Conservation (phyloP, 2,888 invertebrate species). For the Aphrophora alni region DNA sequence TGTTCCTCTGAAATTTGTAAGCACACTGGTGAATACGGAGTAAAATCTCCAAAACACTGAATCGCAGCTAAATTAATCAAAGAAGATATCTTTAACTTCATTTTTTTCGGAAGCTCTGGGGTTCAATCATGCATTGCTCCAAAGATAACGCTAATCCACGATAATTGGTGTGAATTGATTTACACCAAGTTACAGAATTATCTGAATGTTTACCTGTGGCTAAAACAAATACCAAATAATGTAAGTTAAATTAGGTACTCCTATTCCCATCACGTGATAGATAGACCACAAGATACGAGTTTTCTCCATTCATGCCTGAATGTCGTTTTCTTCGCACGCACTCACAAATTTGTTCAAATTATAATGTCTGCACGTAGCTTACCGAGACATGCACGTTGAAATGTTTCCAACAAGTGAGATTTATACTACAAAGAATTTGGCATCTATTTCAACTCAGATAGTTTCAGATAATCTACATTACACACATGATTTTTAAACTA, state of each 20-base stretch:
- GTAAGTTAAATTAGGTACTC: neutral
- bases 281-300: neutral
- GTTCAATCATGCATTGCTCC: no score
- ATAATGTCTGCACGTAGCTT: neutral
- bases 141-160: no score
- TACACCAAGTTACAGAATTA: no score
- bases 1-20: no score
- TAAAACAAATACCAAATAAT: neutral
- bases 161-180: no score
- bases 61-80: no score
- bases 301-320: neutral
- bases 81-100: no score
- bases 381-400: neutral
- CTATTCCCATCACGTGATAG: neutral
- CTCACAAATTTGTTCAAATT: neutral
- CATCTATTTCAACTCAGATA: neutral
- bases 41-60: no score
- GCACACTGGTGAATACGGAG: no score
- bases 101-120: no score
- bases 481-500: no score
- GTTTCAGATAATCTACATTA: no score
- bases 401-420: neutral
- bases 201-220: neutral
- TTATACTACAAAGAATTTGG: neutral
- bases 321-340: neutral